Evolutionary conservation across 2,797 vertebrate species (phyloP), one percentile per base, ranked within the genome.

Genomic region (Dicrostonyx torquatus): DNA sequence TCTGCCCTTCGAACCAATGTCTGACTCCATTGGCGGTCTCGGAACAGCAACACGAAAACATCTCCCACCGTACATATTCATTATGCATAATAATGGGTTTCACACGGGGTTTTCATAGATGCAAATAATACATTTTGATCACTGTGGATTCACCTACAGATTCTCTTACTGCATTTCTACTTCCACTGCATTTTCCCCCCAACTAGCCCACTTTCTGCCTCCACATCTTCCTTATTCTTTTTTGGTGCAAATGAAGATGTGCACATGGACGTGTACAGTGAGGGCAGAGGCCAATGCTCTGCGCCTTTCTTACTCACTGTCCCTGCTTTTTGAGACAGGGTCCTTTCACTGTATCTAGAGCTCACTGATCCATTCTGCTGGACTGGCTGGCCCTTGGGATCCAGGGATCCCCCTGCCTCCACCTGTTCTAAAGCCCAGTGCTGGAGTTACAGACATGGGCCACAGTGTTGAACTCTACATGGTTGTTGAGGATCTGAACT

Each of bases 191-290:
- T 53, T 77, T 50, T 13, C 17, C 48, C 11, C 48, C 29, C 5
- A 11, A 3, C 48, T 78, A 78, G 48, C 31, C 48, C 17, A 3
- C 48, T 78, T 53, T 22, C 48, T 78, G 76, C 31, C 18, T 78
- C 76, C 53, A 55, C 17, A 0, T 55, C 17, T 55, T 55, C 53
- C 53, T 55, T 55, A 17, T n/a, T 77, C 45, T 53, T 6, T 50
- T 76, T 50, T 77, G 48, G 31, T 34, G 17, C 31, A 77, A 53
- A 77, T 53, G 45, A 77, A 48, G 7, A 48, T 34, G 45, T 50
- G 29, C 2, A 5, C 2, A 0, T 6, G 5, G 1, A 55, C 4
- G 1, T 55, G 53, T 20, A 45, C 6, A 45, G 70, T 12, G 12
- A 45, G 72, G 15, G 45, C 3, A 17, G 45, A 31, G 45, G 14